Base-by-base conservation (phyloP, 2,888 invertebrate species). In the Pardosa pseudoannulata region DNA sequence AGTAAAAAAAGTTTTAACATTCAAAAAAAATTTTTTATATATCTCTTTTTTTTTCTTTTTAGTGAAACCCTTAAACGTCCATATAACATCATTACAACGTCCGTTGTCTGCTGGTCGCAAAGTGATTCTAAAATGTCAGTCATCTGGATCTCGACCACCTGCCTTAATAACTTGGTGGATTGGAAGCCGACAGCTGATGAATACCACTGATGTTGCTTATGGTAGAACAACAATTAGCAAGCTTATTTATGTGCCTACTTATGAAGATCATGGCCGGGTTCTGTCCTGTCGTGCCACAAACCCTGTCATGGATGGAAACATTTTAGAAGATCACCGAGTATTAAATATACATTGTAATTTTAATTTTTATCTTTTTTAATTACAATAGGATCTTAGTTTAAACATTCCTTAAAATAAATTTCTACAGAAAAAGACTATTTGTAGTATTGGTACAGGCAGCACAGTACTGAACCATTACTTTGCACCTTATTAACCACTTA, bases 201-300 rank as follows among this genome's bases (percentile, higher is more conserved):
- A 87, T 16, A 73, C 76, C 3, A 73, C 80, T 23, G 86, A 87
- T 13, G 85, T 74, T n/a, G 62, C 75, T 9, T 88, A 87, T 32
- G 75, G 87, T 16, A 88, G 88, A 39, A 89, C 88, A 70, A 90
- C 90, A 74, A 81, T 89, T 65, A 90, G 89, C 68, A 88, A 87
- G 68, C 88, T 90, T 23, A 79, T 74, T 28, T 89, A 89, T 80
- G 88, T 88, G 68, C 89, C 90, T 65, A 80, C 89, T 41, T 87
- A 88, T 64, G 88, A 89, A n/a, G 90, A 90, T 76, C 88, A 90
- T 81, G 90, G 89, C 28, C 88, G 89, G 64, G 83, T 82, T 39
- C 74, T 90, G 72, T 89, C 89, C 36, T 90, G 90, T 73, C 88
- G 90, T 72, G 90, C 90, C 27, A 89, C 89, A 36, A 90, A 90